Evolutionary conservation across 2,797 vertebrate species (phyloP).

Genomic region (Bothrops alternatus): DNA sequence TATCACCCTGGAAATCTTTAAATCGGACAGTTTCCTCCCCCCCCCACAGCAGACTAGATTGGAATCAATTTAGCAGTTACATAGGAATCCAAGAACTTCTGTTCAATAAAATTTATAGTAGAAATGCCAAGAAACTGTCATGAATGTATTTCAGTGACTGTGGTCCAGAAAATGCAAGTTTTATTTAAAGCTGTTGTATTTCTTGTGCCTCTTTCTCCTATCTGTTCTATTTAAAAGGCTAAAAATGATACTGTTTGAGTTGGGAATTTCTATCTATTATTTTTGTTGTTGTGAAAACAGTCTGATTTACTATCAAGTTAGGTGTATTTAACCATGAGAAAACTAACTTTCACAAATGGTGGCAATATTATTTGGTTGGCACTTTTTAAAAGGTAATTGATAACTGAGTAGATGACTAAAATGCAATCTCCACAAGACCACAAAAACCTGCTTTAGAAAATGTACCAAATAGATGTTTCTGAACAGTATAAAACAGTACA

Average conservation of each 20-base stretch:
- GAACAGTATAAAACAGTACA: not conserved
- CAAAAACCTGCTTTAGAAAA: not conserved
- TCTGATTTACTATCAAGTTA: not conserved
- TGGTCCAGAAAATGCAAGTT: not conserved
- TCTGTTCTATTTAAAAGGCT: not conserved
- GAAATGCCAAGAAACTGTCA: not conserved
- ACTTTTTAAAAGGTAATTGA: not conserved
- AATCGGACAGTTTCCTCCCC: not conserved
- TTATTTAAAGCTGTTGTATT: not conserved
- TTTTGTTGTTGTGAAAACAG: not conserved
- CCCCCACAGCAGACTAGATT: not conserved
- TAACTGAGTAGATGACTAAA: not conserved
- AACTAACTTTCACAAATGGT: not conserved
- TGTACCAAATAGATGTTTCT: not conserved
- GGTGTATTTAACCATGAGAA: not conserved
- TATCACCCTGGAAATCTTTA: not conserved
- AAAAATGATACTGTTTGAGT: not conserved
- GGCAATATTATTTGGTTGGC: not conserved
- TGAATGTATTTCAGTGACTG: not conserved
- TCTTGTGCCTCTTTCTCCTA: not conserved
- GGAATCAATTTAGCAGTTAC: not conserved
- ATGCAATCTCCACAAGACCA: not conserved
- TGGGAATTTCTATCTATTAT: not conserved
- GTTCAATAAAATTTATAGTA: not conserved
- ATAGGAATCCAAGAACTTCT: not conserved